Percentiles rank a stretch among this genome's conserved stretches.
Conservation (phyloP, 2,797 vertebrate species). For the Cygnus olor region DNA sequence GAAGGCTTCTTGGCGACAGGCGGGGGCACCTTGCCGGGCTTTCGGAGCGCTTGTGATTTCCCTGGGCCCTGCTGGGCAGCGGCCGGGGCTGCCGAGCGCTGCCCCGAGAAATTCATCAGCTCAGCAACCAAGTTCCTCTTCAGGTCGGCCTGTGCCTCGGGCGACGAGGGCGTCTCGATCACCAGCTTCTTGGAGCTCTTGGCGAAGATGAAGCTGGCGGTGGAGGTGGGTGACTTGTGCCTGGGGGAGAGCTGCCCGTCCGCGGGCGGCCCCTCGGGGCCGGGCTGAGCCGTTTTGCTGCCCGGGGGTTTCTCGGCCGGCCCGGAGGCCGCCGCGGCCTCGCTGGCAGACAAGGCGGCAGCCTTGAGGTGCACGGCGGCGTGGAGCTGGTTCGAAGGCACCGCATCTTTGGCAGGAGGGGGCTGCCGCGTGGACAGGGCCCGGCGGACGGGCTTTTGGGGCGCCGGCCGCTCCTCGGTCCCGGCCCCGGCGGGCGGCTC, state of each 20-base stretch:
- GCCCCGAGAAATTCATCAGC: conserved; percentile 80
- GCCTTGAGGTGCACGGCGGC: conserved; percentile 89
- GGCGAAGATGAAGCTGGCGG: conserved; percentile 94
- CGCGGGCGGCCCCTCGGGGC: neutral
- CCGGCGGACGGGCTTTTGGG: conserved; percentile 84
- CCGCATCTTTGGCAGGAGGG: conserved; percentile 38
- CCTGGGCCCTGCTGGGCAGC: neutral
- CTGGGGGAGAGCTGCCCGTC: conserved; percentile 50
- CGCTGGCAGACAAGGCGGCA: conserved; percentile 78
- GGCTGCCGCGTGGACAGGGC: conserved; percentile 81
- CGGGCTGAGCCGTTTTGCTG: neutral
- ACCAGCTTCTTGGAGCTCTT: conserved; percentile 88
- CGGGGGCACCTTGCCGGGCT: conserved; percentile 86
- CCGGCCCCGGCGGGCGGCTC: conserved; percentile 19
- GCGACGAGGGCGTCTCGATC: conserved; percentile 80
- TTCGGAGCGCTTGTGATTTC: conserved; percentile 71
- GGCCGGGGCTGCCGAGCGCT: conserved; percentile 37
- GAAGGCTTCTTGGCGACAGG: conserved; percentile 93
- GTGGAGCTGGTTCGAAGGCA: conserved; percentile 85
- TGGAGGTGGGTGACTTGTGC: conserved; percentile 85
- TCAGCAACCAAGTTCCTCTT: conserved; percentile 85
- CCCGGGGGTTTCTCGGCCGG: neutral
- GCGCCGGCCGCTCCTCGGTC: conserved; percentile 53
- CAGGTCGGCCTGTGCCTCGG: conserved; percentile 78
- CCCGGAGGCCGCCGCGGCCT: neutral